Evolutionary conservation across 2,888 invertebrate species (phyloP).

Genomic region (Pyrochroa serraticornis): DNA sequence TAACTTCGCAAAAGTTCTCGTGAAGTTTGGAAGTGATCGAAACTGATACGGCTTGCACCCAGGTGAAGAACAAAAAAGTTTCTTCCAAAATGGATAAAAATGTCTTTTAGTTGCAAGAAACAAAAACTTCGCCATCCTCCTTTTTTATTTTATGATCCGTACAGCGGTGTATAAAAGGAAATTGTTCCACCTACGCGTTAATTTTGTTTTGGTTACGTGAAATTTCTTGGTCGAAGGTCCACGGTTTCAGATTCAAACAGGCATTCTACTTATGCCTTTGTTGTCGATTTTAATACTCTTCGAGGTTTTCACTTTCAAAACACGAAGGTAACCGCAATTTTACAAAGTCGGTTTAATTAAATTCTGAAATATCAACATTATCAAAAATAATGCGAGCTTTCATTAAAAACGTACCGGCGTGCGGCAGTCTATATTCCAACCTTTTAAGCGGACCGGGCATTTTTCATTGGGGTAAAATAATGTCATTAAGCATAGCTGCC

Average conservation of each 20-base stretch:
- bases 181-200: constrained; percentile 3
- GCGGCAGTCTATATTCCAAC: not conserved
- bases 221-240: constrained; percentile 22
- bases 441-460: not conserved
- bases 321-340: constrained; percentile 5
- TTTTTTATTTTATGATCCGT: not conserved
- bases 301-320: constrained; percentile 12
- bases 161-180: too few species aligned
- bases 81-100: not conserved
- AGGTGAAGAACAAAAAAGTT: constrained; percentile 3
- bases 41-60: constrained; percentile 8
- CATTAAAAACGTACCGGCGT: not conserved
- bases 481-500: constrained; percentile 11
- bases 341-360: constrained; percentile 16
- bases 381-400: constrained; percentile 6
- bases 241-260: constrained; percentile 13
- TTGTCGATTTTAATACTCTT: constrained; percentile 22
- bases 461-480: constrained; percentile 15
- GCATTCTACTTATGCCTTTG: constrained; percentile 23
- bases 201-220: constrained; percentile 13
- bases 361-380: constrained; percentile 13
- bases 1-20: constrained; percentile 18
- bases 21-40: constrained; percentile 19
- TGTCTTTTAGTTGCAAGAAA: too few species aligned
- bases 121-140: too few species aligned